phyloP scores from a whole-genome alignment of 1,140 invertebrate genomes.

The Drosophila parabipectinata region DNA sequence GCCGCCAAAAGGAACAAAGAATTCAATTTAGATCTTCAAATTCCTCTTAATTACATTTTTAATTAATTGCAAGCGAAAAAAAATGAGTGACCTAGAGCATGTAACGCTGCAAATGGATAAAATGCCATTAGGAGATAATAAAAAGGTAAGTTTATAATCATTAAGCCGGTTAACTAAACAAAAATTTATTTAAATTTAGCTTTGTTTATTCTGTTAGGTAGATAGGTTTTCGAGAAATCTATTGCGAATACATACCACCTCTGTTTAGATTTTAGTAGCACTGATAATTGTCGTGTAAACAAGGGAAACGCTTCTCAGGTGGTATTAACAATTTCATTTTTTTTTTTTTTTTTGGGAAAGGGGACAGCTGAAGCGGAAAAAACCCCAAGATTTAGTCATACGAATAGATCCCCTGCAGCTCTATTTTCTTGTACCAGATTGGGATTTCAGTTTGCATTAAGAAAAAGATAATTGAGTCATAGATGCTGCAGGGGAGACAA shows the following conservation, averaged over 20 bases:
- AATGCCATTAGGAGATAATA: constrained; percentile 17
- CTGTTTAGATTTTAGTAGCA: neutral
- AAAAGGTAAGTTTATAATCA: constrained; percentile 46
- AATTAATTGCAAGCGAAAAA: constrained; percentile 37
- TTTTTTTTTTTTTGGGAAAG: constrained; percentile 22
- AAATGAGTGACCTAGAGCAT: constrained; percentile 59
- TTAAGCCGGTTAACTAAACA: constrained; percentile 4
- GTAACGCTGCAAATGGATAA: constrained; percentile 62
- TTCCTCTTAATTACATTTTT: constrained; percentile 10
- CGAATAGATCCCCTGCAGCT: constrained; percentile 16
- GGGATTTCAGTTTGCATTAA: constrained; percentile 3
- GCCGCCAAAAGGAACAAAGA: constrained; percentile 51
- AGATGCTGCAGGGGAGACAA: neutral
- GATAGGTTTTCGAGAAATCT: neutral
- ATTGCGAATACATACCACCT: neutral
- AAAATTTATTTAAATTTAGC: constrained; percentile 13
- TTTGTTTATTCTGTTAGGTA: constrained; percentile 10
- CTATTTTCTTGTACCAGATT: neutral
- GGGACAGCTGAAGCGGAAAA: constrained; percentile 25
- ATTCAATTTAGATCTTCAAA: constrained; percentile 15
- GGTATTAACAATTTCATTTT: neutral
- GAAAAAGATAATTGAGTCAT: neutral
- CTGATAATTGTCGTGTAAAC: constrained; percentile 31
- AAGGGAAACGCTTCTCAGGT: neutral
- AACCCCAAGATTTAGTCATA: constrained; percentile 27